These are phyloP conservation scores for Aporophyla nigra DNA, from an alignment of 2,888 invertebrate species.

Conservation along the genomic window DNA sequence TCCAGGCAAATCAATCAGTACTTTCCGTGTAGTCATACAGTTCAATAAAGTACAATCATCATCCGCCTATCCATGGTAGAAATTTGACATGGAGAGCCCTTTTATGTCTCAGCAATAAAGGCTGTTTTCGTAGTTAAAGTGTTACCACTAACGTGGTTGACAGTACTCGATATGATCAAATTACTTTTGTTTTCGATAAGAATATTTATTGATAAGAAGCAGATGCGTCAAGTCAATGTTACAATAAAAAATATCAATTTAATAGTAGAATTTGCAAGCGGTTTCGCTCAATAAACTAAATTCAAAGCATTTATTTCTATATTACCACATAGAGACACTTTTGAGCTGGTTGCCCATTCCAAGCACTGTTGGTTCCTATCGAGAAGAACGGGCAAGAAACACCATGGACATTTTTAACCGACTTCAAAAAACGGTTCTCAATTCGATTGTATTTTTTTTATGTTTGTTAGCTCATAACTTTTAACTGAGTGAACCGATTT, in stretches of 20 bases:
- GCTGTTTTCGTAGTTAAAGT: neutral
- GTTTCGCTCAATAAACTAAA: too few relatives aligned
- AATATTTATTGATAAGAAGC: neutral
- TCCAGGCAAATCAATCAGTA: conserved; percentile 10
- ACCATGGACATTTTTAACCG: too few relatives aligned
- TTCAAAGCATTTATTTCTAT: too few relatives aligned
- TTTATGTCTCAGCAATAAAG: neutral
- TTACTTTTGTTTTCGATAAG: neutral
- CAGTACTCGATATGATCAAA: conserved; percentile 2
- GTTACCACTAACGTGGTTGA: neutral
- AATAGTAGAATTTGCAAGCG: neutral
- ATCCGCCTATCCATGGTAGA: neutral
- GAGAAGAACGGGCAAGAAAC: too few relatives aligned
- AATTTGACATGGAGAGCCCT: neutral
- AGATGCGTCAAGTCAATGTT: conserved; percentile 10
- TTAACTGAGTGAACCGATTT: too few relatives aligned
- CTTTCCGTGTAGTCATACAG: neutral
- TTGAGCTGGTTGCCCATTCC: too few relatives aligned
- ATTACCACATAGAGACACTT: too few relatives aligned
- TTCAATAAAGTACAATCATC: conserved; percentile 1
- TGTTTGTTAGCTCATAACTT: too few relatives aligned
- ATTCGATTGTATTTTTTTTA: too few relatives aligned
- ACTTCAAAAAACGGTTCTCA: too few relatives aligned
- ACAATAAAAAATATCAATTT: neutral
- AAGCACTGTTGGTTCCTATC: too few relatives aligned